Base-by-base conservation (phyloP, 1,140 invertebrate species). In the Muscidifurax raptorellus region DNA sequence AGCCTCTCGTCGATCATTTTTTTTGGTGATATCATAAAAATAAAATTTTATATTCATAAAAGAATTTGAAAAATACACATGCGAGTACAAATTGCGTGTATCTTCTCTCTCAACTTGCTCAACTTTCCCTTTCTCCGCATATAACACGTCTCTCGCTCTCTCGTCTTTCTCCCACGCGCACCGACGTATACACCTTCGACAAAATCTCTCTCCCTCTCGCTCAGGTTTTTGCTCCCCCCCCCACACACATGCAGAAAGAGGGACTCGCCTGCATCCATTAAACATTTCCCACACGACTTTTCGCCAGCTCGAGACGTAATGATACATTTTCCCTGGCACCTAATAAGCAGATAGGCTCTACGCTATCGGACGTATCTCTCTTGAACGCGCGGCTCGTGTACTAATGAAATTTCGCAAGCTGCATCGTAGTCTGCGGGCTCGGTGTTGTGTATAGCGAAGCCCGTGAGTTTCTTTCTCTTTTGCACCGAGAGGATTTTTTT, bases 381-480 rank as follows among this genome's bases (percentile, higher is more conserved):
- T 15, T 6, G 71, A 22, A 28, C 71, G 32, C 84, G 67, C 59
- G 69, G 59, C 87, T 87, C 84, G 86, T 83, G 83, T 72, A 86
- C 88, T 88, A 89, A 91, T 90, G 88, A 90, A 59, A 90, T 91
- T 90, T 90, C 90, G 88, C 87, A 91, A 90, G 86, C 66, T 22
- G 25, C n/a, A n/a, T n/a, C n/a, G n/a, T 52, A 71, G 30, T 75
- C 74, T 64, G 71, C 67, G 64, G 77, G 67, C 74, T 77, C 76
- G 78, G 79, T 74, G 36, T 28, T 10, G 13, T 15, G n/a, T 15
- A 74, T 59, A 59, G n/a, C n/a, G 52, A 59, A n/a, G 52, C 59
- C 71, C 81, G 85, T 86, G 77, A 78, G 87, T 78, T 83, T 74
- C 67, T 72, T 25, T 82, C 72, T 67, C 30, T 44, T 76, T 76